Conservation (phyloP, 1,140 invertebrate genomes). For the Sarcophaga peregrina region DNA sequence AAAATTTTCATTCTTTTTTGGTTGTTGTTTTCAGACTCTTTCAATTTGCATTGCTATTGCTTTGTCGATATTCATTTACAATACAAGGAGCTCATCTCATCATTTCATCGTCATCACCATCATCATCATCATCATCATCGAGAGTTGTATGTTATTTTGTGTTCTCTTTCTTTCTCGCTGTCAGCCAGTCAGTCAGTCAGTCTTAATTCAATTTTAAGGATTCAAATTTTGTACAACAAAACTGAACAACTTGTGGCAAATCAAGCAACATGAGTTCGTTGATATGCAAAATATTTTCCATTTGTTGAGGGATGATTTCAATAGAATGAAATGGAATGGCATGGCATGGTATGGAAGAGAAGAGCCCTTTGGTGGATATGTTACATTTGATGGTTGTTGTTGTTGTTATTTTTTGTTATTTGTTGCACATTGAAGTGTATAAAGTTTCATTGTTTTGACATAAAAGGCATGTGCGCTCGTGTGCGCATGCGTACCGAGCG, state of each 20-base stretch:
- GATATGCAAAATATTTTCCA: constrained; percentile 14
- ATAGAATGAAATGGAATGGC: neutral
- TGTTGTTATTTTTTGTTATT: neutral
- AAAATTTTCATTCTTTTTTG: too few relatives aligned
- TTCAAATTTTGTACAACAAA: constrained; percentile 22
- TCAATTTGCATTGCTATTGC: constrained; percentile 4
- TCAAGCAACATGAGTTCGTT: neutral
- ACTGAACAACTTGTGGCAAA: constrained; percentile 23
- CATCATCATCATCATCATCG: neutral
- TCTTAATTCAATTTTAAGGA: constrained; percentile 36
- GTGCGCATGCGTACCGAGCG: constrained; percentile 8
- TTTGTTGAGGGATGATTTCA: constrained; percentile 28
- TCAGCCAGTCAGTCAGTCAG: neutral
- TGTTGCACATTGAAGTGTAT: constrained; percentile 13
- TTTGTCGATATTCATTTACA: constrained; percentile 15
- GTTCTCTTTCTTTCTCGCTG: too few relatives aligned
- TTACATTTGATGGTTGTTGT: constrained; percentile 17
- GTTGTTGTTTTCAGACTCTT: neutral
- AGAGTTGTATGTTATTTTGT: neutral
- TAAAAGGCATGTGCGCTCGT: constrained; percentile 26
- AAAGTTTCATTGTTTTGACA: constrained; percentile 42
- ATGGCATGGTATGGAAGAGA: neutral
- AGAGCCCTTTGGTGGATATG: constrained; percentile 17
- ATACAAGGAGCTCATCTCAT: neutral
- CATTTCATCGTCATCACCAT: neutral